Evolutionary conservation across 2,113 vertebrate genomes (phyloP).

Genomic region (Acinonyx jubatus): DNA sequence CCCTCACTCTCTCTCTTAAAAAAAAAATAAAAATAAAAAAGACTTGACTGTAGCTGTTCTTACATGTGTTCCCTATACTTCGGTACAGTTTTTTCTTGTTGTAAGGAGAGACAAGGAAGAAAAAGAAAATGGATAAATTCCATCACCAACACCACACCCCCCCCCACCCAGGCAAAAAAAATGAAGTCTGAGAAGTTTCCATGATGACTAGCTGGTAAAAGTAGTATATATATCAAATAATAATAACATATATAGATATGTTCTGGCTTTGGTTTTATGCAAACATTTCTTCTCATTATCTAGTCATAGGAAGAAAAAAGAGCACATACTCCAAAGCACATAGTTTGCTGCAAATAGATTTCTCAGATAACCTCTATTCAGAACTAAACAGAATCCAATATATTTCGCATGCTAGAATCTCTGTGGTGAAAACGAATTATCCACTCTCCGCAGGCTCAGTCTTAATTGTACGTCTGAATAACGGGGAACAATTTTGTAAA

Average conservation of each 20-base stretch:
- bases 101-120: not conserved
- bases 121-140: not conserved
- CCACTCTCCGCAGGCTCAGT: not conserved
- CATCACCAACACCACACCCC: not conserved
- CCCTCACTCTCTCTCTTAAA: no score
- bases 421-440: not conserved
- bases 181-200: not conserved
- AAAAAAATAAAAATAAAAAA: no score
- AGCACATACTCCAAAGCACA: not conserved
- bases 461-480: not conserved
- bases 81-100: not conserved
- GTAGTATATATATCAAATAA: not conserved
- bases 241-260: not conserved
- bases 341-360: not conserved
- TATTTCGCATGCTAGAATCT: not conserved
- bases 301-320: not conserved
- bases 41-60: not conserved
- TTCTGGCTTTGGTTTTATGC: not conserved
- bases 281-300: not conserved
- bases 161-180: not conserved
- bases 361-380: conserved; percentile 10
- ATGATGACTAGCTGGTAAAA: not conserved
- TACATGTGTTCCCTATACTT: not conserved
- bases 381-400: not conserved
- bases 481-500: not conserved